These are phyloP conservation scores for Volucella bombylans DNA, from an alignment of 2,888 invertebrate genomes.

Conservation along the genomic window DNA sequence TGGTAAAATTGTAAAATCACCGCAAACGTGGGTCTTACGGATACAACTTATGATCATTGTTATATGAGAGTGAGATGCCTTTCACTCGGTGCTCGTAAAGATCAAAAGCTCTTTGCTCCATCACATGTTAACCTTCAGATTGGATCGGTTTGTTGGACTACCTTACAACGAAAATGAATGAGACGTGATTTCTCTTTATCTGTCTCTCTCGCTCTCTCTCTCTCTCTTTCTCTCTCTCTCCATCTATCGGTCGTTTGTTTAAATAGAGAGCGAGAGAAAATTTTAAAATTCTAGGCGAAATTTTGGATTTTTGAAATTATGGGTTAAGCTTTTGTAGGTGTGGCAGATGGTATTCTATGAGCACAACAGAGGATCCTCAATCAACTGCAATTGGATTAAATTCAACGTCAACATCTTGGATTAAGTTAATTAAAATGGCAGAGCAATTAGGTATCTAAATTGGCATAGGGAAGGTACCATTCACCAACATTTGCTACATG, in stretches of 20 bases:
- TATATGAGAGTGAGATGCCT: slow-evolving; percentile 34
- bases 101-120: slow-evolving; percentile 49
- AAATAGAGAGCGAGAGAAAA: no score
- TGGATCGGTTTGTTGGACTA: slow-evolving; percentile 30
- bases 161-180: neutral
- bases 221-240: no score
- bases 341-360: slow-evolving; percentile 20
- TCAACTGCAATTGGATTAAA: neutral
- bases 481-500: neutral
- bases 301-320: neutral
- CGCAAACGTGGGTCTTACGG: neutral
- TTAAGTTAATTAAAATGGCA: slow-evolving; percentile 38
- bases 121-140: slow-evolving; percentile 57
- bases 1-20: slow-evolving; percentile 14
- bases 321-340: slow-evolving; percentile 41
- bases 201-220: neutral
- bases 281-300: no score
- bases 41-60: neutral
- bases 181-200: slow-evolving; percentile 6
- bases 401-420: slow-evolving; percentile 23
- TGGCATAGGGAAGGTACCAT: slow-evolving; percentile 17
- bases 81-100: slow-evolving; percentile 53
- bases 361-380: neutral
- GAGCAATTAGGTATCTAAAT: slow-evolving; percentile 4
- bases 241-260: no score